A percentile compares a stretch with the other conserved stretches of the same genome.
These are phyloP conservation scores for Salvator merianae DNA, from an alignment of 2,113 vertebrate genomes.

Conservation along the genomic window DNA sequence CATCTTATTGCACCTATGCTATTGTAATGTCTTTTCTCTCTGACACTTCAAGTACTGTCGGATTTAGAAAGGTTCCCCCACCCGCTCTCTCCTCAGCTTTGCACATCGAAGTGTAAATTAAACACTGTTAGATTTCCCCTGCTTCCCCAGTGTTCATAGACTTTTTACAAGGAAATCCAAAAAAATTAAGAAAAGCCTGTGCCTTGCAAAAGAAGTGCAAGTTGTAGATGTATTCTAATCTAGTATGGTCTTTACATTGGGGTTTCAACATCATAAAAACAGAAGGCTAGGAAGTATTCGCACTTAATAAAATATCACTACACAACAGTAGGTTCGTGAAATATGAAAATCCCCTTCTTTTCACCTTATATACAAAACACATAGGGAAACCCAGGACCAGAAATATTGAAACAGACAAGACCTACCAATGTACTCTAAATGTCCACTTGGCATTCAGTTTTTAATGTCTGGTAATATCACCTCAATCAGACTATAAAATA, in stretches of 20 bases:
- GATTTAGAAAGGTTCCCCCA: slow-evolving; percentile 44
- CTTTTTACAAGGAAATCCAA: slow-evolving; percentile 39
- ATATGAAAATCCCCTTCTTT: neutral
- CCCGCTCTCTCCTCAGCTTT: slow-evolving; percentile 12
- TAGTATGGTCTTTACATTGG: neutral
- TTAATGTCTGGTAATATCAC: neutral
- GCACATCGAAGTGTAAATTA: slow-evolving; percentile 40
- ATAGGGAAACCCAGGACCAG: neutral
- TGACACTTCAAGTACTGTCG: slow-evolving; percentile 17
- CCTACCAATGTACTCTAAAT: neutral
- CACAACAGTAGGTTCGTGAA: neutral
- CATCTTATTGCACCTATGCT: slow-evolving; percentile 47
- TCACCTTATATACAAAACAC: neutral
- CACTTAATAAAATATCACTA: neutral
- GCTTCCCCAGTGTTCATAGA: neutral
- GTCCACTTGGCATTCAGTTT: neutral
- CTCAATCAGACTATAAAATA: slow-evolving; percentile 9
- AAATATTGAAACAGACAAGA: neutral
- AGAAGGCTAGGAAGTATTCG: neutral
- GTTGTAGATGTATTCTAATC: neutral
- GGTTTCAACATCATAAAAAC: neutral
- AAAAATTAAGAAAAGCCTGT: slow-evolving; percentile 15
- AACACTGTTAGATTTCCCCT: slow-evolving; percentile 44
- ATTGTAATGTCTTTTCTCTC: slow-evolving; percentile 25
- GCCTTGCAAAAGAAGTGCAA: slow-evolving; percentile 23